phyloP scores from a whole-genome alignment of 2,888 invertebrate species.

The Lysandra coridon region DNA sequence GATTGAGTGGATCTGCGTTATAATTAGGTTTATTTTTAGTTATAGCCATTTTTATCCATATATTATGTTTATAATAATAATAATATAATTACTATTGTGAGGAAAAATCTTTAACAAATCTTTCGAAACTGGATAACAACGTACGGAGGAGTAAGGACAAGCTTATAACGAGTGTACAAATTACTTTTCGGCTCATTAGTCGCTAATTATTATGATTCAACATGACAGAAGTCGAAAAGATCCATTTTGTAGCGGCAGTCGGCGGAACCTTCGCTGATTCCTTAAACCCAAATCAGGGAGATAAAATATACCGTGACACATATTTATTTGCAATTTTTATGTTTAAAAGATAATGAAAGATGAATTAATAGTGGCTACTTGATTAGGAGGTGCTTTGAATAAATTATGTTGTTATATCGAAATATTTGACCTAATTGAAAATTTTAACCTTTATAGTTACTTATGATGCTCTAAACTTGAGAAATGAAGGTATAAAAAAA shows the following conservation, averaged over 20 bases:
- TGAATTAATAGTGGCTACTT: background rate
- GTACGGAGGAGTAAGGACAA: background rate
- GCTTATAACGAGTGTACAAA: conserved; percentile 1
- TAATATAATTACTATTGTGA: too few species aligned
- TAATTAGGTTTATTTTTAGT: too few species aligned
- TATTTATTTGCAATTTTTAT: background rate
- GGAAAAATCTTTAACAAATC: background rate
- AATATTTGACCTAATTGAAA: background rate
- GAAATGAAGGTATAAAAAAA: background rate
- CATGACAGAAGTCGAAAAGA: background rate
- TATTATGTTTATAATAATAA: too few species aligned
- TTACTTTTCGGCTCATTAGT: background rate
- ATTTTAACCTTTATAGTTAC: background rate
- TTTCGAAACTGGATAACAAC: background rate
- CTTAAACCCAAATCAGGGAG: background rate
- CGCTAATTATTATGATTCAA: background rate
- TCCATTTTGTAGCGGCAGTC: background rate
- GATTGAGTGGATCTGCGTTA: too few species aligned
- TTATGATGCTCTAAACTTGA: background rate
- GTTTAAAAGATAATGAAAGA: background rate
- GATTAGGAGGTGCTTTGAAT: background rate
- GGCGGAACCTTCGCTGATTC: background rate
- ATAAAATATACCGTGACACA: conserved; percentile 12
- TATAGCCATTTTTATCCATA: too few species aligned
- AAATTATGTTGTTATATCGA: background rate